Conservation (phyloP, 2,113 vertebrate species). For the Chaenocephalus aceratus region DNA sequence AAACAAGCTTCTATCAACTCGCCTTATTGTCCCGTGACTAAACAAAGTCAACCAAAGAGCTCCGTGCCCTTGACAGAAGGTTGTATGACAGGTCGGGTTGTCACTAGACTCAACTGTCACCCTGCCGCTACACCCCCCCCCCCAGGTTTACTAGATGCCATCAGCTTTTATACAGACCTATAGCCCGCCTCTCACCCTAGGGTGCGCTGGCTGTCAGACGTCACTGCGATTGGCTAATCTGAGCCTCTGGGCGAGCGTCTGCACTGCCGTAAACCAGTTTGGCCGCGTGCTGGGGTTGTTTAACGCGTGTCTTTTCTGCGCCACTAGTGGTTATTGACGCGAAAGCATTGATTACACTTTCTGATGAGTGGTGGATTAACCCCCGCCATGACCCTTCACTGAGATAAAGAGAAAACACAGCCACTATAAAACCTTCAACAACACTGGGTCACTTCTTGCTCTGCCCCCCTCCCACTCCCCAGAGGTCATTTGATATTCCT, state of each 20-base stretch:
- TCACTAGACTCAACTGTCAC: conserved; percentile 32
- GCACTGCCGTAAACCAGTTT: conserved; percentile 16
- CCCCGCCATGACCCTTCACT: conserved; percentile 26
- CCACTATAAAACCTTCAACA: conserved; percentile 50
- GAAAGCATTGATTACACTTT: conserved; percentile 35
- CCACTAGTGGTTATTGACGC: background rate
- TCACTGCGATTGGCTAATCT: conserved; percentile 67
- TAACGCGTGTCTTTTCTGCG: background rate
- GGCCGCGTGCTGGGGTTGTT: conserved; percentile 7
- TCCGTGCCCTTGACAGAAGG: conserved; percentile 63
- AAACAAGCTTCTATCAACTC: background rate
- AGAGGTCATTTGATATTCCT: conserved; percentile 75
- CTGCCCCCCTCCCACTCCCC: conserved; percentile 48
- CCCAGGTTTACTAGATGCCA: conserved; percentile 53
- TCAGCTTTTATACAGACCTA: conserved; percentile 56
- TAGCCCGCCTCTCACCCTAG: conserved; percentile 48
- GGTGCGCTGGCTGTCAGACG: conserved; percentile 55
- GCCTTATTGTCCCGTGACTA: background rate
- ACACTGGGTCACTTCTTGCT: conserved; percentile 66
- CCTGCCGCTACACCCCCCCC: conserved; percentile 57
- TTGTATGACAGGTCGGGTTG: conserved; percentile 59
- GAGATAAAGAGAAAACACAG: conserved; percentile 30
- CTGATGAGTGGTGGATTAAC: conserved; percentile 43
- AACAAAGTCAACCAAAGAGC: conserved; percentile 46
- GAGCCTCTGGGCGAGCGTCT: conserved; percentile 34